These are phyloP conservation scores for Prorops nasuta DNA, from an alignment of 1,140 invertebrate species.

Conservation along the genomic window DNA sequence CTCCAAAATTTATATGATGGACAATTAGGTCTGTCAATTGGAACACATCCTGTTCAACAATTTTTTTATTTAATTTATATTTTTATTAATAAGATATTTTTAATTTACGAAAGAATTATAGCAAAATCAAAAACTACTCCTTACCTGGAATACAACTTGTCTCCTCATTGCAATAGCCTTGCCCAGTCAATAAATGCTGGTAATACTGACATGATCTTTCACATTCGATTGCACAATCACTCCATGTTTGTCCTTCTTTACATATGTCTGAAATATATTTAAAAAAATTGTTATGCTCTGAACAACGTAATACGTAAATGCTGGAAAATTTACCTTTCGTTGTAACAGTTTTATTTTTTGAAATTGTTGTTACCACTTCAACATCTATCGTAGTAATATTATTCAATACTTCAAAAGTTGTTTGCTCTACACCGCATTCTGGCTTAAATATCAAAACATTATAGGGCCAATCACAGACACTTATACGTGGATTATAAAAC, in stretches of 20 bases:
- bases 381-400: background rate
- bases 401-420: background rate
- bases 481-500: slow-evolving; percentile 63
- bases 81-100: background rate
- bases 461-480: slow-evolving; percentile 65
- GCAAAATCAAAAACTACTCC: too few relatives aligned
- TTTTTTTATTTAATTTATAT: background rate
- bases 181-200: slow-evolving; percentile 41
- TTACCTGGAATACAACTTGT: slow-evolving; percentile 56
- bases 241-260: slow-evolving; percentile 51
- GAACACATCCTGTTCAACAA: slow-evolving; percentile 26
- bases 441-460: slow-evolving; percentile 63
- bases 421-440: slow-evolving; percentile 47
- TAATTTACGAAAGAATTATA: background rate
- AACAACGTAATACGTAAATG: too few relatives aligned
- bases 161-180: slow-evolving; percentile 49
- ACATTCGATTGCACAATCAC: slow-evolving; percentile 64
- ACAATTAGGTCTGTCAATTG: slow-evolving; percentile 31
- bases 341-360: background rate
- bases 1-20: slow-evolving; percentile 59
- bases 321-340: background rate
- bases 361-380: background rate
- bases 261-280: too few relatives aligned
- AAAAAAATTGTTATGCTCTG: too few relatives aligned
- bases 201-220: slow-evolving; percentile 61